These are phyloP conservation scores for Anableps anableps DNA, from an alignment of 2,797 vertebrate genomes.

Conservation along the genomic window DNA sequence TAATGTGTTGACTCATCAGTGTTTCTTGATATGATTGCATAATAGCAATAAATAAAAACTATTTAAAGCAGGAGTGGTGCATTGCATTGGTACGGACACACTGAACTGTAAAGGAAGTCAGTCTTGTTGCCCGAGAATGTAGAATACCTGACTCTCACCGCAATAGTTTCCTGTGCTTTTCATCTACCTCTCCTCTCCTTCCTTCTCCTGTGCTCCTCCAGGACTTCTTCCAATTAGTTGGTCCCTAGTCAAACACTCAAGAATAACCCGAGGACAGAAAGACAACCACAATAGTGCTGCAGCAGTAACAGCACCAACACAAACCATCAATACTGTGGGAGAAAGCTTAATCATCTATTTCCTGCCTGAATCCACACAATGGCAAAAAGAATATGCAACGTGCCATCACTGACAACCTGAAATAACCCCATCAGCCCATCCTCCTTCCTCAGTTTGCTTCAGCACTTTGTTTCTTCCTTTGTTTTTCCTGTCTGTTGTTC, in stretches of 20 bases:
- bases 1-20: background rate
- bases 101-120: conserved; percentile 20
- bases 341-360: conserved; percentile 68
- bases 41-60: background rate
- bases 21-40: background rate
- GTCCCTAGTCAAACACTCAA: conserved; percentile 74
- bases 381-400: conserved; percentile 45
- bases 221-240: conserved; percentile 82
- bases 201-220: conserved; percentile 66
- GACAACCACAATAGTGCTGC: conserved; percentile 65
- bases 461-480: conserved; percentile 35
- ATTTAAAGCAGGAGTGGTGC: background rate
- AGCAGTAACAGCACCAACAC: conserved; percentile 61
- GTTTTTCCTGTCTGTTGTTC: conserved; percentile 29
- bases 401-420: conserved; percentile 50
- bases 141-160: conserved; percentile 36
- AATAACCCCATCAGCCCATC: conserved; percentile 44
- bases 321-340: conserved; percentile 65
- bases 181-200: conserved; percentile 31
- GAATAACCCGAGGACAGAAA: conserved; percentile 72
- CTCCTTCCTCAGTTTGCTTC: conserved; percentile 35
- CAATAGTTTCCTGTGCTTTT: conserved; percentile 41
- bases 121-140: conserved; percentile 42
- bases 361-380: conserved; percentile 43
- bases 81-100: background rate